Evolutionary conservation across 2,113 vertebrate genomes (phyloP), one percentile per base, ranked within the genome.

Genomic region (Hemibagrus wyckioides): DNA sequence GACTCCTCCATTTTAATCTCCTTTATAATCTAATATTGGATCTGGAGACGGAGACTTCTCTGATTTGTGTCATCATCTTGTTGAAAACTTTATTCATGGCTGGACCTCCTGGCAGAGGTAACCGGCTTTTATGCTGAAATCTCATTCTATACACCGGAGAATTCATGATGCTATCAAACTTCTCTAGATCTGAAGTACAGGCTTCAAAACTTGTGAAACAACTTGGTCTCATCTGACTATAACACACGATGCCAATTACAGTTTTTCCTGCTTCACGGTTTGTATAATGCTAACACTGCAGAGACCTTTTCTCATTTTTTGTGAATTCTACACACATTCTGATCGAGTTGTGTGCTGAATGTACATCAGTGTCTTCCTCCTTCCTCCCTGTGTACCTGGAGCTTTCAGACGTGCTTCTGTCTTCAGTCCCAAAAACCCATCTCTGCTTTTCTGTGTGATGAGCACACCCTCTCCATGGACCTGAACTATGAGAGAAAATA

Each of bases 281-380:
- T 77, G 8, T 21, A 30, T 86, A 39, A 77, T 28, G 67, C 39
- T 48, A 75, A 57, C 48, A 54, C 9, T 2, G 33, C 56, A n/a
- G 3, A 8, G 59, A 83, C 63, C 50, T 33, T 4, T 33, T 76
- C 25, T 77, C 23, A 71, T 6, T 67, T 63, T 85, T 39, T 39
- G 52, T 61, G 33, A 65, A 39, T 88, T 76, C 79, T 17, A 36
- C 14, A 19, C 79, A 82, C 36, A 8, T 63, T 80, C 69, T 71
- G 14, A 86, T 86, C n/a, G n/a, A 33, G 76, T 50, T 59, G 44
- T 48, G 44, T 52, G 48, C 36, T 69, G 76, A 76, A 86, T 84
- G 44, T n/a, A n/a, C 69, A 86, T 86, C 84, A 81, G 39, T 83
- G 71, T 75, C 14, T 76, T 84, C 50, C 25, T 19, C 44, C n/a